Percentiles rank a stretch among this genome's conserved stretches.
Conservation (phyloP, 2,113 vertebrate species). For the Stigmatopora argus region DNA sequence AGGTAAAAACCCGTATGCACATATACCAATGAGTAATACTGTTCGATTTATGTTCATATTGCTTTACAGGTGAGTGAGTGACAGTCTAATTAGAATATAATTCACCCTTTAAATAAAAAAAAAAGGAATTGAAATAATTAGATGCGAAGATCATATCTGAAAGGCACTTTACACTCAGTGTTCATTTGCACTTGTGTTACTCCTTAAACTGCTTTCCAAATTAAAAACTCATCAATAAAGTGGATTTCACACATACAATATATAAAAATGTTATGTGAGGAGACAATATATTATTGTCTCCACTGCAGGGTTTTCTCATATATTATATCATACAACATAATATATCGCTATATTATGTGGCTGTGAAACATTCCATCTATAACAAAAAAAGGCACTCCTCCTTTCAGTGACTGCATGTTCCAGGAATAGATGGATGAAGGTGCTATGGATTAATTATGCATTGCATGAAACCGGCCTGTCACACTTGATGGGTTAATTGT, state of each 20-base stretch:
- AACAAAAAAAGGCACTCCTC: slow-evolving; percentile 3
- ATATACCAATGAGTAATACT: slow-evolving; percentile 39
- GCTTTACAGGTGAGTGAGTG: slow-evolving; percentile 58
- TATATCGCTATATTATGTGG: slow-evolving; percentile 13
- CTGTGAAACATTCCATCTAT: not conserved
- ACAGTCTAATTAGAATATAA: slow-evolving; percentile 81
- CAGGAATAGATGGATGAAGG: not conserved
- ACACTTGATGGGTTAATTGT: slow-evolving; percentile 24
- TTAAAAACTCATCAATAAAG: slow-evolving; percentile 56
- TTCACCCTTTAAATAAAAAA: slow-evolving; percentile 74
- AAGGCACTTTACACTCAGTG: slow-evolving; percentile 60
- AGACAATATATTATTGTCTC: slow-evolving; percentile 11
- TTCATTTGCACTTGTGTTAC: slow-evolving; percentile 32
- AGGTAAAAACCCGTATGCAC: slow-evolving; percentile 7
- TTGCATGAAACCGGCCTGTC: slow-evolving; percentile 13
- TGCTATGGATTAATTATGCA: not conserved
- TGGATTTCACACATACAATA: slow-evolving; percentile 18
- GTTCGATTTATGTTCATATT: slow-evolving; percentile 66
- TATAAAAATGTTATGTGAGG: not conserved
- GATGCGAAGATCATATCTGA: slow-evolving; percentile 68
- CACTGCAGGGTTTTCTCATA: slow-evolving; percentile 1
- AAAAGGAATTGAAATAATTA: slow-evolving; percentile 70
- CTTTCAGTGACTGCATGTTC: slow-evolving; percentile 1
- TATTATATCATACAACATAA: too few species aligned
- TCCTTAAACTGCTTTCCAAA: slow-evolving; percentile 58